Conservation (phyloP, 2,888 invertebrate species). For the Ophion ellenae region DNA sequence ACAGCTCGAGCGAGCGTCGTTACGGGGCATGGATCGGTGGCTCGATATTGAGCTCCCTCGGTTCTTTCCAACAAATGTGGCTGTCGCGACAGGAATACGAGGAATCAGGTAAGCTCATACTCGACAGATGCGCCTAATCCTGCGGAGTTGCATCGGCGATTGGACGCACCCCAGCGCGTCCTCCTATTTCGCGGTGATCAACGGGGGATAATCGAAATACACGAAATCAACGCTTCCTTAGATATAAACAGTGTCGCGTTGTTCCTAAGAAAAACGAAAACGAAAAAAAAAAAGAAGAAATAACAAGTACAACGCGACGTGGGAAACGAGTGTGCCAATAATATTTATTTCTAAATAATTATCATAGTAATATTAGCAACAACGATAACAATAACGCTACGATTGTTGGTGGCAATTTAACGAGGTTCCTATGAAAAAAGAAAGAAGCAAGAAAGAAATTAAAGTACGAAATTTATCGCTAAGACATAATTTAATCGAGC, state of each 20-base stretch:
- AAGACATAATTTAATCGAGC: not conserved
- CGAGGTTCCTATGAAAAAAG: conserved; percentile 59
- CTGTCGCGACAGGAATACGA: conserved; percentile 91
- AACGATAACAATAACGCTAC: conserved; percentile 35
- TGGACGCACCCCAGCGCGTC: not conserved
- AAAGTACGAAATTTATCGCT: conserved; percentile 43
- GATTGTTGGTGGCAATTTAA: conserved; percentile 19
- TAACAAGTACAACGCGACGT: not conserved
- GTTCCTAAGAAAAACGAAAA: not conserved
- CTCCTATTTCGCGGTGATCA: conserved; percentile 16
- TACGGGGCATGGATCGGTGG: conserved; percentile 92
- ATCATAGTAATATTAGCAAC: conserved; percentile 15
- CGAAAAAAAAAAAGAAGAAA: conserved; percentile 8
- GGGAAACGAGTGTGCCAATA: conserved; percentile 54
- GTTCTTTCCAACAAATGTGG: conserved; percentile 92
- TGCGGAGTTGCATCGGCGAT: conserved; percentile 13
- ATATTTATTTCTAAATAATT: conserved; percentile 26
- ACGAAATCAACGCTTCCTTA: not conserved
- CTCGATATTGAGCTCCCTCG: conserved; percentile 90
- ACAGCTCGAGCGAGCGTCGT: conserved; percentile 87
- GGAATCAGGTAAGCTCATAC: conserved; percentile 87
- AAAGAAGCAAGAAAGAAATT: not conserved
- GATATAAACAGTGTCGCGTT: not conserved
- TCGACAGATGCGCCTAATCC: conserved; percentile 78
- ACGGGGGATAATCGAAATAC: conserved; percentile 35